Conservation (phyloP, 2,797 vertebrate genomes). For the Thripadectes ignobilis region DNA sequence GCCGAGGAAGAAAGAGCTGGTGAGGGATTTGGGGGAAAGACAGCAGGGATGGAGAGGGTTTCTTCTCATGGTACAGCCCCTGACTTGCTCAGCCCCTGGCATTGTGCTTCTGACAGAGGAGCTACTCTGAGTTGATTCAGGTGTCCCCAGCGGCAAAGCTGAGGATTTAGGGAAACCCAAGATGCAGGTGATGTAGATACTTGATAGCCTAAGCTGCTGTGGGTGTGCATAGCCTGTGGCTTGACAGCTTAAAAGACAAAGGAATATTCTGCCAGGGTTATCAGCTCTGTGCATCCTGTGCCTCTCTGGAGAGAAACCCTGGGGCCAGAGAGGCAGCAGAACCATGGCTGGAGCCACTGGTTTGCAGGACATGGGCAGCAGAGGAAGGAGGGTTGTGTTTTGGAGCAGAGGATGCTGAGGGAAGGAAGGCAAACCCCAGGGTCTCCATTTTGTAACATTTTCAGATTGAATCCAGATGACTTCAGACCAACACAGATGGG, state of each 20-base stretch:
- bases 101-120: background rate
- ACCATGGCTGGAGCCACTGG: accelerated
- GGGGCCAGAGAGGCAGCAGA: background rate
- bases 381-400: background rate
- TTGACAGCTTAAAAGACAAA: background rate
- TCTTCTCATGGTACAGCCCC: background rate
- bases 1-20: background rate
- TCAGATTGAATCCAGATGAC: background rate
- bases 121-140: background rate
- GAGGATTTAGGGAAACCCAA: background rate
- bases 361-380: accelerated
- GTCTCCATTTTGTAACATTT: background rate
- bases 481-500: background rate
- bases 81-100: background rate
- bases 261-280: background rate
- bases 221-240: background rate
- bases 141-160: background rate
- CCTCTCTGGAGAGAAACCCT: background rate
- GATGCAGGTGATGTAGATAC: background rate
- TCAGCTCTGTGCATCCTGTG: background rate
- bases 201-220: background rate
- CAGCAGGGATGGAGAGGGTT: background rate
- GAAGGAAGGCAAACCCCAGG: accelerated
- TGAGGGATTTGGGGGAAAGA: background rate
- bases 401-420: background rate